These are phyloP conservation scores for Ornithorhynchus anatinus DNA, from an alignment of 2,113 vertebrate genomes.

Conservation along the genomic window DNA sequence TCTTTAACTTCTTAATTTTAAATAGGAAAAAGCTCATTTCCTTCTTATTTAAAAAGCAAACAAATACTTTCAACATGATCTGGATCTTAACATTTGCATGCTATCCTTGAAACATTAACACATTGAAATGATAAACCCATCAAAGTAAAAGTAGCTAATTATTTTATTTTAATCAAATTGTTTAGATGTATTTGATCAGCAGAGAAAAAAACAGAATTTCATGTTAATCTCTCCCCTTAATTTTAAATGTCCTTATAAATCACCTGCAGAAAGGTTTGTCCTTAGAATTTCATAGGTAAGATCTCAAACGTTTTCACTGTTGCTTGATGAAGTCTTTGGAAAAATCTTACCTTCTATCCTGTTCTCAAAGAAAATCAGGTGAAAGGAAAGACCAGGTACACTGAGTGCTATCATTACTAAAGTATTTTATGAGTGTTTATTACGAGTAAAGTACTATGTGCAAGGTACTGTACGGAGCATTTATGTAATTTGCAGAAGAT, in stretches of 20 bases:
- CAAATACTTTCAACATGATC: constrained; percentile 27
- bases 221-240: not conserved
- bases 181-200: constrained; percentile 9
- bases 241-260: not conserved
- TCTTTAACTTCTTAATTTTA: constrained; percentile 63
- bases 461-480: no score
- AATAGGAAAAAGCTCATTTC: constrained; percentile 58
- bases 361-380: not conserved
- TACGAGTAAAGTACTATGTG: no score
- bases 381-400: no score
- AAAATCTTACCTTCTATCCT: not conserved
- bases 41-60: constrained; percentile 39
- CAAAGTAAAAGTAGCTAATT: not conserved
- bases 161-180: constrained; percentile 25
- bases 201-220: not conserved
- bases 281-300: not conserved
- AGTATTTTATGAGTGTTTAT: no score
- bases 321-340: not conserved
- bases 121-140: constrained; percentile 1
- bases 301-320: not conserved
- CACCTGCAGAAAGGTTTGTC: not conserved
- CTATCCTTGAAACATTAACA: constrained; percentile 19
- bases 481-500: no score
- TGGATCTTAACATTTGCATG: constrained; percentile 34
- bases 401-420: no score